phyloP scores from a whole-genome alignment of 2,113 vertebrate genomes.

The Recurvirostra avosetta region DNA sequence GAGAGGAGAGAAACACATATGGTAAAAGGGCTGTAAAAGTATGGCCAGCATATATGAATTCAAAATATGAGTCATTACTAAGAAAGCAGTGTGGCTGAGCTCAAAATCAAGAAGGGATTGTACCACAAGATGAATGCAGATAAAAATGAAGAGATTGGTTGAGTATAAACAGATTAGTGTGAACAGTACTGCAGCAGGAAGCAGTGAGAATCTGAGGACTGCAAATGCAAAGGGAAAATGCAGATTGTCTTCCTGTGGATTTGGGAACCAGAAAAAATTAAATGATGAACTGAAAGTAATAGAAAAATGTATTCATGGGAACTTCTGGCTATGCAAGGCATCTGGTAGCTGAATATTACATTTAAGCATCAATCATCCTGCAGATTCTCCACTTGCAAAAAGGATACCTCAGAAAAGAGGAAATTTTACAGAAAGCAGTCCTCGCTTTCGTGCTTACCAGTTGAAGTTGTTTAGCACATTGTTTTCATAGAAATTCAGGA shows the following conservation, averaged over 20 bases:
- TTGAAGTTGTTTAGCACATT: neutral
- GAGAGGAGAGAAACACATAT: neutral
- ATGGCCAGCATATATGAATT: neutral
- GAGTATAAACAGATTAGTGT: conserved; percentile 3
- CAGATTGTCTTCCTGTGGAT: neutral
- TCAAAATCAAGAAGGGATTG: conserved; percentile 14
- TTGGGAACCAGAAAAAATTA: neutral
- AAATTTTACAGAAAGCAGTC: neutral
- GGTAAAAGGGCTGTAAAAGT: neutral
- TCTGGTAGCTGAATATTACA: neutral
- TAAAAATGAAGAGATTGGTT: neutral
- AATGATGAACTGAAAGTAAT: neutral
- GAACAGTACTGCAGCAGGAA: neutral
- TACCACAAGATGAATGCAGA: neutral
- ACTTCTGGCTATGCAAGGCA: neutral
- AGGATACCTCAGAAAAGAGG: neutral
- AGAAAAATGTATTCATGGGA: neutral
- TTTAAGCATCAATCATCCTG: conserved; percentile 12
- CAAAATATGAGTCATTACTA: neutral
- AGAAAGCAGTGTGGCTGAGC: neutral
- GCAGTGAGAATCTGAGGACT: neutral
- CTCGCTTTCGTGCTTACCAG: neutral
- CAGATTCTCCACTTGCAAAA: neutral
- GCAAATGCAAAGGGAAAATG: neutral
- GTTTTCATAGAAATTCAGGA: neutral